These are phyloP conservation scores for Genyomyrus donnyi DNA, from an alignment of 2,113 vertebrate species.

Conservation along the genomic window DNA sequence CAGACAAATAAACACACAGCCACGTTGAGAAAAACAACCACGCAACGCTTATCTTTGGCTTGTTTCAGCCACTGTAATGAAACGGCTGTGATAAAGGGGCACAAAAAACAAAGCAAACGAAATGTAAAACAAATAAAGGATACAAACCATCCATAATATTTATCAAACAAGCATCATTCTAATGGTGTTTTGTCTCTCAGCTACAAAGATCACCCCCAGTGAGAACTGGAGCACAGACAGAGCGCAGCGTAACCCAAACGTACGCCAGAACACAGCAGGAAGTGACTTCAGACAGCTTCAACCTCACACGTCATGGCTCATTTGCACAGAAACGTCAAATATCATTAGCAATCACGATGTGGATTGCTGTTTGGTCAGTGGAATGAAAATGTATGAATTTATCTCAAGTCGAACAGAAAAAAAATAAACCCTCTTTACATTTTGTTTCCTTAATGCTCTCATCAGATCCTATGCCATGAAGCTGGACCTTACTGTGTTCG, in stretches of 20 bases:
- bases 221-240: neutral
- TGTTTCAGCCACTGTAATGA: neutral
- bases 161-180: conserved; percentile 19
- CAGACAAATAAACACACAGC: neutral
- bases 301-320: neutral
- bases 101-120: neutral
- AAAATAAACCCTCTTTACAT: neutral
- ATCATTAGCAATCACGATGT: neutral
- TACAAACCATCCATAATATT: conserved; percentile 23
- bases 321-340: neutral
- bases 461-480: neutral
- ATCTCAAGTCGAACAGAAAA: neutral
- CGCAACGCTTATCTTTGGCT: neutral
- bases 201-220: conserved; percentile 1
- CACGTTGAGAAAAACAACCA: neutral
- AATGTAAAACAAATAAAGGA: conserved; percentile 23
- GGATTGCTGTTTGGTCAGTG: neutral
- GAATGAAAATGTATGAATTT: neutral
- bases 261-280: neutral
- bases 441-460: neutral
- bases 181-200: conserved; percentile 23
- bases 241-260: neutral
- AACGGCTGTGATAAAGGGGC: neutral
- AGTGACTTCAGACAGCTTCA: neutral
- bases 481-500: neutral